Base-by-base conservation (phyloP, 2,888 invertebrate genomes). In the Crocallis elinguaria region DNA sequence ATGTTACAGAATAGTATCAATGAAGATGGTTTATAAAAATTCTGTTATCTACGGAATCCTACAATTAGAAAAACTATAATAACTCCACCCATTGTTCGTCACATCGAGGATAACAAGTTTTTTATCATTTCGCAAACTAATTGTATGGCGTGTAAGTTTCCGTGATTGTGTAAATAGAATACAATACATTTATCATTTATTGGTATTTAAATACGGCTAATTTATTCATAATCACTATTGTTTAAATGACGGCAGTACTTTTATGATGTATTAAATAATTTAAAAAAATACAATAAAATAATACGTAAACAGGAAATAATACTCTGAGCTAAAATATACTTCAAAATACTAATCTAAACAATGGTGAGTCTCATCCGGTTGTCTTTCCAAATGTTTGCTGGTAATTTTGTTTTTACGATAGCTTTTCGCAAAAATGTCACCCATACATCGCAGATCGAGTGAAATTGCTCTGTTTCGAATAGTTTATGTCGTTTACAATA, bases 51-150 rank as follows among this genome's bases (percentile, higher is more conserved):
- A 13, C 13, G n/a, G 42, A 42, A 42, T 17, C 30, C 17, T 39
- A 17, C 8, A 29, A 50, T 32, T 66, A 75, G 69, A 79, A 86
- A 84, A 87, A 86, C 77, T 75, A 63, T 83, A 84, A 86, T 88
- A 66, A 61, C 65, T 57, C 67, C 53, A 59, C 58, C 83, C 73
- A 88, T 89, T 90, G 88, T 89, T 74, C 46, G 72, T 57, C 39
- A 41, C 58, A 77, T 79, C 84, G 87, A 89, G 88, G 90, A 88
- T 82, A 82, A 76, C 84, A 50, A 42, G 79, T 88, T 86, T 84
- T 83, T 86, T 79, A 75, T 66, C 38, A 73, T 79, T 81, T 80
- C 63, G 76, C 71, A 80, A 82, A 78, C 61, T 72, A 75, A 78
- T 82, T 77, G 71, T 59, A 63, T 19, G 62, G 62, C 67, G 49